Evolutionary conservation across 1,140 invertebrate species (phyloP), one percentile per base, ranked within the genome.

Genomic region (Rhopalosiphum padi): DNA sequence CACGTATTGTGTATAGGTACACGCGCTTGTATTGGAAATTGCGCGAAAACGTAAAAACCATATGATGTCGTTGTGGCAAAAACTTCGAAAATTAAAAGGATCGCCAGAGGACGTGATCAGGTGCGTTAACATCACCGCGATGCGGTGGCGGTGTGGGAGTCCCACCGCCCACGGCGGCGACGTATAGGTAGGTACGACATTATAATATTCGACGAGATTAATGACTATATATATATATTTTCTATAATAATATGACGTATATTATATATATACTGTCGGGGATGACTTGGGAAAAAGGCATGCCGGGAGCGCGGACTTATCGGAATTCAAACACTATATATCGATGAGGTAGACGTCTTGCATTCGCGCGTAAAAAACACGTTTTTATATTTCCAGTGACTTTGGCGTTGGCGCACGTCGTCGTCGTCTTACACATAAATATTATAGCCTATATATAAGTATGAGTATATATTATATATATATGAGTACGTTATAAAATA

Each of bases 301-400:
- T 21, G 60, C 60, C 30, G 3, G 30, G 15, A n/a, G 30, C 30
- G 60, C 60, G 30, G 30, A 68, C 60, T 68, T 68, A 68, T 68
- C 30, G 60, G 30, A 68, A 68, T 68, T 68, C 30, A 68, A 18
- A 30, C 60, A 68, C n/a, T 4, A 55, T 60, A 30, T 4, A 30
- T 25, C 15, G 2, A 60, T 3, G 3, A 46, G 0, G 9, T 68
- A 51, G 15, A 51, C 18, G 48, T 11, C 48, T 0, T 68, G 30
- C 15, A n/a, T 68, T n/a, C 15, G 23, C 60, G 60, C 60, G 60
- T 68, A n/a, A 68, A 68, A 68, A 68, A 68, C 60, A 68, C 60
- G 60, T 68, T 68, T 68, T 68, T 68, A 68, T 68, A 68, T n/a
- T 68, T 68, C 60, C 60, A 30, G 60, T 68, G 60, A 68, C 60